phyloP scores from a whole-genome alignment of 1,140 invertebrate genomes.

The Heliconius himera region DNA sequence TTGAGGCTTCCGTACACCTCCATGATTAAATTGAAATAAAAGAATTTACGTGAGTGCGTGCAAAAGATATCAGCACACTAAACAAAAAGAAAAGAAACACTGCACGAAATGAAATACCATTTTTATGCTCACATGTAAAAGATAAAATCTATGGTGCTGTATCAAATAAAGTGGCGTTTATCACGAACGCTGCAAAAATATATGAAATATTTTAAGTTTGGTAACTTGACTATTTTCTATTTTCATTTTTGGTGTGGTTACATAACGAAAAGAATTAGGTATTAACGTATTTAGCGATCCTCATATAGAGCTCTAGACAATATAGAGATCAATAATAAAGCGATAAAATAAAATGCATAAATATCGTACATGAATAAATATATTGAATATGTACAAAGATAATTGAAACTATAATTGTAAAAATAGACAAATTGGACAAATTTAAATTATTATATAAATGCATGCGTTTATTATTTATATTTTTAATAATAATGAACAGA shows the following conservation, averaged over 20 bases:
- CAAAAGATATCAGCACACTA: constrained; percentile 63
- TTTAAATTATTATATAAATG: too few relatives aligned
- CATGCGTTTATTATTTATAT: neutral
- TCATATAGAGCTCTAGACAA: neutral
- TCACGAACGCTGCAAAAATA: constrained; percentile 67
- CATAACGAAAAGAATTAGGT: neutral
- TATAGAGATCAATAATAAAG: too few relatives aligned
- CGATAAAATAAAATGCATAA: too few relatives aligned
- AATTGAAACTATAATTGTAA: too few relatives aligned
- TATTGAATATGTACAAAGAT: too few relatives aligned
- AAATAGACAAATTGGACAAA: too few relatives aligned
- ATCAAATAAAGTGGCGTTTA: constrained; percentile 54
- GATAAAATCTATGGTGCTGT: constrained; percentile 58
- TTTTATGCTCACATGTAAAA: constrained; percentile 69
- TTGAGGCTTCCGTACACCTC: constrained; percentile 16
- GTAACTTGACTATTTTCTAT: neutral
- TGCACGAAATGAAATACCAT: constrained; percentile 53
- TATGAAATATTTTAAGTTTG: constrained; percentile 21
- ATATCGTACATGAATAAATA: too few relatives aligned
- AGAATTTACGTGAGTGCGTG: constrained; percentile 59
- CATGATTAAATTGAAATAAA: constrained; percentile 38
- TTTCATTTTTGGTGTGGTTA: neutral
- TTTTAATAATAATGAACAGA: neutral
- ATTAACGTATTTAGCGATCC: too few relatives aligned
- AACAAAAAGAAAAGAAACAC: constrained; percentile 49